Base-by-base conservation (phyloP, 1,140 invertebrate genomes). In the Homalodisca vitripennis region DNA sequence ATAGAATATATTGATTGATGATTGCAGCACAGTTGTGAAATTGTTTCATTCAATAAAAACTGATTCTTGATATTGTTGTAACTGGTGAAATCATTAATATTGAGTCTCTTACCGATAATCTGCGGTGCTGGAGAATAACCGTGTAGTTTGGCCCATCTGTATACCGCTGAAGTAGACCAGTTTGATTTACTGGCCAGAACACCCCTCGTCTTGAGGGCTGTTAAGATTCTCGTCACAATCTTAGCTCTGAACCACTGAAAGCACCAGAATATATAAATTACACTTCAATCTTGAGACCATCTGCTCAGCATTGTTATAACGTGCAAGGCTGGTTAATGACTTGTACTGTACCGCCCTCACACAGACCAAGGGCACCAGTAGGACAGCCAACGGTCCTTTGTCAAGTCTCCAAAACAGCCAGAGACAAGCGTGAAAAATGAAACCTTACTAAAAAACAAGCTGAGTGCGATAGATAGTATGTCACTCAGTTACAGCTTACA, bases 241-340 rank as follows among this genome's bases (percentile, higher is more conserved):
- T 64, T 64, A 2, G 62, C 29, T 34, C 62, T 30, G 29, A 64
- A n/a, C 62, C 62, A 64, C 62, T 64, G 26, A 3, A 48, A 31
- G 22, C 3, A 48, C 1, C 3, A 47, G 14, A 6, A 12, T 30
- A 41, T 47, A 6, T 66, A 3, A 66, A 10, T 26, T 47, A n/a
- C 20, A 17, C 10, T 13, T 3, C 60, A 63, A 20, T 14, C 6
- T 13, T 26, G 12, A 14, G 13, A 17, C 30, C 48, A 14, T 22
- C 20, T 12, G 46, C 30, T 20, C 31, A 66, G 12, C 3, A 46
- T n/a, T 24, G 27, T 14, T 47, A 34, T 14, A 13, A 27, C 46
- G 14, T 6, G 10, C 13, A n/a, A 41, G 24, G 10, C 22, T 14
- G 57, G 22, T 24, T 30, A 2, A 12, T 62, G 6, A 62, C 20